phyloP scores from a whole-genome alignment of 1,140 invertebrate species.

The Euwallacea fornicatus region DNA sequence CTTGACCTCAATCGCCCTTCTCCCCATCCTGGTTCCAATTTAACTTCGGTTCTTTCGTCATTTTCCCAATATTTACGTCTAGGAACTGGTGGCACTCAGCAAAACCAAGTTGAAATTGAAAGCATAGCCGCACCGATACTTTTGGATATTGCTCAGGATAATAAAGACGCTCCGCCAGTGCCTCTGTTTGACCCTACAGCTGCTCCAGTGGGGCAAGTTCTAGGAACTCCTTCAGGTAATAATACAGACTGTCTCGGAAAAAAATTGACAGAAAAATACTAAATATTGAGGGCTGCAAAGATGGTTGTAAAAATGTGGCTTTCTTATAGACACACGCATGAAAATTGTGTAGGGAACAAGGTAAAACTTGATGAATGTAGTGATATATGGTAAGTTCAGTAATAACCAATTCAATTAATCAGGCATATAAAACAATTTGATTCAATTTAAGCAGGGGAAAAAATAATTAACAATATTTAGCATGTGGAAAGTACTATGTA shows the following conservation, averaged over 20 bases:
- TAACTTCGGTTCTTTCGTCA: slow-evolving; percentile 41
- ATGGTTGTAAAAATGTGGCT: background rate
- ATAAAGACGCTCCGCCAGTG: slow-evolving; percentile 31
- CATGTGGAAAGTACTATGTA: too few relatives aligned
- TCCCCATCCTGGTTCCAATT: slow-evolving; percentile 26
- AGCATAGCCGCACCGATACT: slow-evolving; percentile 15
- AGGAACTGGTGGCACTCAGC: slow-evolving; percentile 11
- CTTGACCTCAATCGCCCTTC: slow-evolving; percentile 4
- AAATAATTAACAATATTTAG: too few relatives aligned
- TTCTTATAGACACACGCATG: too few relatives aligned
- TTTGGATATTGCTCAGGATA: slow-evolving; percentile 28
- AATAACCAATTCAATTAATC: too few relatives aligned
- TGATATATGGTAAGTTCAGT: too few relatives aligned
- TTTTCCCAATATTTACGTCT: slow-evolving; percentile 41
- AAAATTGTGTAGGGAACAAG: too few relatives aligned
- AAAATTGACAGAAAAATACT: background rate
- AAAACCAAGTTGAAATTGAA: slow-evolving; percentile 2
- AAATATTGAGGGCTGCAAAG: background rate
- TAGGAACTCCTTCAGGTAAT: background rate
- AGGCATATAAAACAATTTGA: too few relatives aligned
- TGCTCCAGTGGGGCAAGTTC: too few relatives aligned
- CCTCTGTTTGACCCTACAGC: slow-evolving; percentile 33
- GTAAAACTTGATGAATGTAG: too few relatives aligned
- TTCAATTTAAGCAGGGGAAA: too few relatives aligned
- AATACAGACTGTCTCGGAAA: background rate